Evolutionary conservation across 2,113 vertebrate genomes (phyloP).

Genomic region (Grus americana): DNA sequence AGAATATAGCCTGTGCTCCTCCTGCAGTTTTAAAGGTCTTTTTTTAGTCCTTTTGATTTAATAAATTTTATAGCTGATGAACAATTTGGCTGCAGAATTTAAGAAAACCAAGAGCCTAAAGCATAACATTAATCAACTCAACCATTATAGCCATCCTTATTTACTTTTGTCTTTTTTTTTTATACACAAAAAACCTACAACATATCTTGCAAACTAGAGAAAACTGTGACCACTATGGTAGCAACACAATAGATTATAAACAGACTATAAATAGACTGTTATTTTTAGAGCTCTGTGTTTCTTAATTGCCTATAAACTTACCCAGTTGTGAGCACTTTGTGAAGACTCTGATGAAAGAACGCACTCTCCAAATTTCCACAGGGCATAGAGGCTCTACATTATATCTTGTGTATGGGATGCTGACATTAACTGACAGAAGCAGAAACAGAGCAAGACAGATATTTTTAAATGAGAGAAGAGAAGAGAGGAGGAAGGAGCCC

Average conservation of each 20-base stretch:
- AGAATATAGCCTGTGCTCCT: neutral
- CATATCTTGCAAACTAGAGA: neutral
- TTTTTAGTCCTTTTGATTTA: neutral
- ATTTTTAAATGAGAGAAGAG: constrained; percentile 9
- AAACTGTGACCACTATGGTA: neutral
- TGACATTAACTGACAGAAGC: constrained; percentile 15
- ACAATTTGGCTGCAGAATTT: constrained; percentile 11
- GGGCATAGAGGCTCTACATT: constrained; percentile 3
- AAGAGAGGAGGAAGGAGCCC: neutral
- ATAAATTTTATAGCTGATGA: constrained; percentile 4
- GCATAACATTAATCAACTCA: constrained; percentile 24
- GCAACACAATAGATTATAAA: constrained; percentile 2
- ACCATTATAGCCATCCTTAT: neutral
- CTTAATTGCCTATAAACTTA: constrained; percentile 53
- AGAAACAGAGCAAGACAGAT: neutral
- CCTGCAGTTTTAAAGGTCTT: neutral
- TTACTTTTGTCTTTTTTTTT: neutral
- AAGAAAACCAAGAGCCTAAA: constrained; percentile 20
- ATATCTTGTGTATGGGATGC: neutral
- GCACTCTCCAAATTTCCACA: constrained; percentile 34
- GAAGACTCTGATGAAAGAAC: constrained; percentile 15
- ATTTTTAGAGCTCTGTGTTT: constrained; percentile 50
- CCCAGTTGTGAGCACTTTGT: constrained; percentile 29
- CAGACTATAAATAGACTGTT: constrained; percentile 25
- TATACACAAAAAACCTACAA: neutral